phyloP scores from a whole-genome alignment of 2,888 invertebrate species.

The Lydus trimaculatus region DNA sequence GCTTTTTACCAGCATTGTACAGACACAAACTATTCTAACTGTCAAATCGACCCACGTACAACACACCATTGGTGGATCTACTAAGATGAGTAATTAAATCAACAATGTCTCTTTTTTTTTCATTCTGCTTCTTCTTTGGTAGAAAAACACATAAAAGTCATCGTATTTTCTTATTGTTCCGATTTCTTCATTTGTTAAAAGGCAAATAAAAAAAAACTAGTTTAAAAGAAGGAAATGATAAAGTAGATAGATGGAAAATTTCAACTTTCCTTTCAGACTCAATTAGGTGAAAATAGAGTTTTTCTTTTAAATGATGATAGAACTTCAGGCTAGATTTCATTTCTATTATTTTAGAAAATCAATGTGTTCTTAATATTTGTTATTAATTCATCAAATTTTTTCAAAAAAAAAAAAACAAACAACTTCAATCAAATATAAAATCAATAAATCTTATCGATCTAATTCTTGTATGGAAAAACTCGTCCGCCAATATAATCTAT shows the following conservation, averaged over 20 bases:
- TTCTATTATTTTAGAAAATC: conserved; percentile 7
- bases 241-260: background rate
- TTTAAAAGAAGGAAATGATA: background rate
- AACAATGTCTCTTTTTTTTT: background rate
- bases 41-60: background rate
- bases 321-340: background rate
- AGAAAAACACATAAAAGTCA: background rate
- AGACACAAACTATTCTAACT: conserved; percentile 3
- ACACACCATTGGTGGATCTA: background rate
- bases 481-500: background rate
- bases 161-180: background rate
- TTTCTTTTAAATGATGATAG: background rate
- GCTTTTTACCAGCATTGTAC: conserved; percentile 1
- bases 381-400: background rate
- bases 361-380: background rate
- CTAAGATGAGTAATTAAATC: conserved; percentile 2
- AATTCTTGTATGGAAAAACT: background rate
- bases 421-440: background rate
- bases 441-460: conserved; percentile 7
- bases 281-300: conserved; percentile 3
- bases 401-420: no score
- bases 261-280: background rate
- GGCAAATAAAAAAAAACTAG: background rate
- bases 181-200: background rate
- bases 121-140: background rate